Evolutionary conservation across 2,113 vertebrate genomes (phyloP).

Genomic region (Promerops cafer): DNA sequence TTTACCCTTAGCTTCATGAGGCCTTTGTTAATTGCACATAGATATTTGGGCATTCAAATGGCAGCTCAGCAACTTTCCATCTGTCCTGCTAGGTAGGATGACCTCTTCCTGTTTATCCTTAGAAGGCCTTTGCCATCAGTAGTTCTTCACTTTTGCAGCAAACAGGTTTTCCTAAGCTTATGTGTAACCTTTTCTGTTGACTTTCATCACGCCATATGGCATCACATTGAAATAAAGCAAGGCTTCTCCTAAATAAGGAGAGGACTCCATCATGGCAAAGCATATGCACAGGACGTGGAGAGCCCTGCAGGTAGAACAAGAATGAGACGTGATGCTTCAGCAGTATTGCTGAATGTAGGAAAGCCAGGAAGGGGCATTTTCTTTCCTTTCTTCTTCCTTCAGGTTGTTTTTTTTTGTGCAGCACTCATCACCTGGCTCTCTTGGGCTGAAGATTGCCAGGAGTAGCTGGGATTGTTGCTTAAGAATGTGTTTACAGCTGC

Average conservation of each 20-base stretch:
- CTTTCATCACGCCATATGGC: conserved; percentile 56
- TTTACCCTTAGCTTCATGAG: neutral
- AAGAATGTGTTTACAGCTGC: conserved; percentile 32
- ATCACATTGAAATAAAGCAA: conserved; percentile 2
- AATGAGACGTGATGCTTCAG: neutral
- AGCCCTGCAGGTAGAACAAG: neutral
- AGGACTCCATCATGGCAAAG: neutral
- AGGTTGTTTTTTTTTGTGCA: neutral
- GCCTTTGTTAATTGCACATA: neutral
- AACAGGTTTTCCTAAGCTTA: conserved; percentile 46
- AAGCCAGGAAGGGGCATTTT: neutral
- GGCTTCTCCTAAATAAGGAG: conserved; percentile 9
- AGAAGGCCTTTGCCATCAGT: conserved; percentile 10
- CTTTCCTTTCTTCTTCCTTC: neutral
- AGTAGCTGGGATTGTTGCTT: conserved; percentile 8
- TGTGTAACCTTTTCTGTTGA: conserved; percentile 50
- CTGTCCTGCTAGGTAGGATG: neutral
- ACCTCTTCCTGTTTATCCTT: conserved; percentile 22
- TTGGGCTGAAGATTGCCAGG: neutral
- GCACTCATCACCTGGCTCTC: conserved; percentile 7
- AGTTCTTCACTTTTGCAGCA: neutral
- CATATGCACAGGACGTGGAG: neutral
- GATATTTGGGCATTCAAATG: neutral
- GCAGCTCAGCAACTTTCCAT: neutral
- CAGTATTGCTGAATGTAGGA: neutral